Evolutionary conservation across 2,888 invertebrate species (phyloP).

Genomic region (Fissipunctia ypsillon): DNA sequence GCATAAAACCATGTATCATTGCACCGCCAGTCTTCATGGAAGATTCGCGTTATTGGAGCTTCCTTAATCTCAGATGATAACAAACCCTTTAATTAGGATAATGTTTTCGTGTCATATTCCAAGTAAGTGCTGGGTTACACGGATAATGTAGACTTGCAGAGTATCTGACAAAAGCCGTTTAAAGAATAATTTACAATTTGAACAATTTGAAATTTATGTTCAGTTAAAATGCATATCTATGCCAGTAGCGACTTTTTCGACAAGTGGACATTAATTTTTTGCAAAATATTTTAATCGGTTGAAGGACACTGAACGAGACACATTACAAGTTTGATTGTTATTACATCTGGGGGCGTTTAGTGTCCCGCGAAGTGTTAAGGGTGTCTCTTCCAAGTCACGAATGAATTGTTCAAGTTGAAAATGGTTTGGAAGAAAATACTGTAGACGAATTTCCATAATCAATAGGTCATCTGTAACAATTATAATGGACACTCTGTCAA

Average conservation of each 20-base stretch:
- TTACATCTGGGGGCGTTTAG: too few relatives aligned
- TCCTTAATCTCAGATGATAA: constrained; percentile 81
- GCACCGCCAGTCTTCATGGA: constrained; percentile 86
- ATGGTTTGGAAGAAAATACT: background rate
- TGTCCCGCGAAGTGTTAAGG: background rate
- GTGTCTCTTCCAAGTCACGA: background rate
- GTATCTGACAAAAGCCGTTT: background rate
- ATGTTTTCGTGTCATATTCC: constrained; percentile 59
- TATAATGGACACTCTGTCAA: constrained; percentile 48
- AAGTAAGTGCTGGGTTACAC: constrained; percentile 55
- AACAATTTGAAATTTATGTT: background rate
- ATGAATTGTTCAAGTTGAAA: background rate
- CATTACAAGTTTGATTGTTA: background rate
- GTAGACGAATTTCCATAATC: background rate
- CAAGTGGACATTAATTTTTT: background rate
- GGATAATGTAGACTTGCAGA: background rate
- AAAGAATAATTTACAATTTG: background rate
- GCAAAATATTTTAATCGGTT: background rate
- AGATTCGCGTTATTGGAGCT: constrained; percentile 80
- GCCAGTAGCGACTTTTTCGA: too few relatives aligned
- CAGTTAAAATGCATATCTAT: background rate
- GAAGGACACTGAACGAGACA: background rate
- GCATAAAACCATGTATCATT: constrained; percentile 77
- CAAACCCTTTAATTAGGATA: constrained; percentile 62
- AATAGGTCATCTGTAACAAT: constrained; percentile 24